Conservation (phyloP, 2,113 vertebrate genomes). For the Tamias sibiricus region DNA sequence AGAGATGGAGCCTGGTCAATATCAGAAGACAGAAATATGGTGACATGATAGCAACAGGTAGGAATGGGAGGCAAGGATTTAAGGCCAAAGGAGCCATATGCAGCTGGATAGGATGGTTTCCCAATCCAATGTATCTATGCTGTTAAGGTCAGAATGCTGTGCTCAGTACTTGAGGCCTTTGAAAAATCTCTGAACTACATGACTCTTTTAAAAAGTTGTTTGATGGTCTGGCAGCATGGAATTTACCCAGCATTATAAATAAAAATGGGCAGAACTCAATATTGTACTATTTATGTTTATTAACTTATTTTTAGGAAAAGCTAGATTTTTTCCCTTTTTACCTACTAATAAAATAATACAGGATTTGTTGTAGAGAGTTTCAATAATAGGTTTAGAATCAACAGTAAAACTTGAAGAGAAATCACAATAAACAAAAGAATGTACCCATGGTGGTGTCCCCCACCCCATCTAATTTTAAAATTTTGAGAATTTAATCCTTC, state of each 20-base stretch:
- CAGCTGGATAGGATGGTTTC: not conserved
- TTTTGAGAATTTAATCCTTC: not conserved
- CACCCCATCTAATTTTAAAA: too few relatives aligned
- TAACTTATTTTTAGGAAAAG: not conserved
- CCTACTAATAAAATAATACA: not conserved
- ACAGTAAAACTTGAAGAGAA: not conserved
- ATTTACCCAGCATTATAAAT: not conserved
- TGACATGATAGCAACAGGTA: not conserved
- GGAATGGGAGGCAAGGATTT: not conserved
- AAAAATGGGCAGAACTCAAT: not conserved
- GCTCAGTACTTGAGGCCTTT: not conserved
- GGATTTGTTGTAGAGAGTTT: conserved; percentile 16
- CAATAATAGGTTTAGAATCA: not conserved
- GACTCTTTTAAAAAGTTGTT: not conserved
- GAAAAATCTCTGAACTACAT: not conserved
- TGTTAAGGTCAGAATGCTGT: not conserved
- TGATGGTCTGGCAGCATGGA: not conserved
- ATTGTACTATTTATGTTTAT: not conserved
- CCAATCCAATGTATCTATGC: not conserved
- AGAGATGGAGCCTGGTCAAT: not conserved
- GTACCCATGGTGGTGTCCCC: not conserved
- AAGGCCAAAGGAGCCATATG: not conserved
- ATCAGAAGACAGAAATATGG: not conserved
- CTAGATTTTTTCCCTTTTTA: not conserved
- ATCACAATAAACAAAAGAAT: conserved; percentile 2